Conservation (phyloP, 2,113 vertebrate species). For the Paedocypris sp. region DNA sequence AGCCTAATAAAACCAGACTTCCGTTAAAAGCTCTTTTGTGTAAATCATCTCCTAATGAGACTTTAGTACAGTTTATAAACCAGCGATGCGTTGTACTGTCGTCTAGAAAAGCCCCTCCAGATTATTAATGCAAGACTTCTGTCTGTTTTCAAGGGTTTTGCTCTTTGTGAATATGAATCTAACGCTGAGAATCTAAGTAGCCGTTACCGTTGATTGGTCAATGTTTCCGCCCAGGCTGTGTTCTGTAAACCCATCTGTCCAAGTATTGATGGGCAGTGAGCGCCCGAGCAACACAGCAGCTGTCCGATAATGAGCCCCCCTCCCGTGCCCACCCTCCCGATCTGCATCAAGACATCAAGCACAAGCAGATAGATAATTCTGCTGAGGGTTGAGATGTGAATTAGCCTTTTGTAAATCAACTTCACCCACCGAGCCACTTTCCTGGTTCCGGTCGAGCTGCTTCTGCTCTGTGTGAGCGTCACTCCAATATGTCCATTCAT, state of each 20-base stretch:
- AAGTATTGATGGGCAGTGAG: slow-evolving; percentile 34
- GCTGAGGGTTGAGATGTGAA: neutral
- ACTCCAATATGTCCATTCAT: neutral
- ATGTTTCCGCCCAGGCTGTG: slow-evolving; percentile 46
- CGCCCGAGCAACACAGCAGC: slow-evolving; percentile 49
- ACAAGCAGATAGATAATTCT: slow-evolving; percentile 40
- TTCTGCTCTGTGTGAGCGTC: neutral
- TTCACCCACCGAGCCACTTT: neutral
- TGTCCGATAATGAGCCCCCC: slow-evolving; percentile 40
- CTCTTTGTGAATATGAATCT: neutral
- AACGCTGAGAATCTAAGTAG: neutral
- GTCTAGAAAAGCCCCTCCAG: too few species aligned
- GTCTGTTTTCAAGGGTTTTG: neutral
- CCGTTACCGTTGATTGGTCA: slow-evolving; percentile 45
- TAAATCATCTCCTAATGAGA: too few species aligned
- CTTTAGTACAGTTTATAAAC: too few species aligned
- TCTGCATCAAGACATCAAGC: slow-evolving; percentile 44
- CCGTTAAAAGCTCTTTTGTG: too few species aligned
- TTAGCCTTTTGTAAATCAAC: slow-evolving; percentile 1
- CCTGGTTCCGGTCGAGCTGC: neutral
- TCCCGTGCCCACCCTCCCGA: too few species aligned
- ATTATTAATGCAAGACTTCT: too few species aligned
- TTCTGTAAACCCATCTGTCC: slow-evolving; percentile 53
- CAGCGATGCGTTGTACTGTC: too few species aligned
- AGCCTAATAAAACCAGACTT: too few species aligned